Evolutionary conservation across 2,113 vertebrate species (phyloP).

Genomic region (Thunnus thynnus): DNA sequence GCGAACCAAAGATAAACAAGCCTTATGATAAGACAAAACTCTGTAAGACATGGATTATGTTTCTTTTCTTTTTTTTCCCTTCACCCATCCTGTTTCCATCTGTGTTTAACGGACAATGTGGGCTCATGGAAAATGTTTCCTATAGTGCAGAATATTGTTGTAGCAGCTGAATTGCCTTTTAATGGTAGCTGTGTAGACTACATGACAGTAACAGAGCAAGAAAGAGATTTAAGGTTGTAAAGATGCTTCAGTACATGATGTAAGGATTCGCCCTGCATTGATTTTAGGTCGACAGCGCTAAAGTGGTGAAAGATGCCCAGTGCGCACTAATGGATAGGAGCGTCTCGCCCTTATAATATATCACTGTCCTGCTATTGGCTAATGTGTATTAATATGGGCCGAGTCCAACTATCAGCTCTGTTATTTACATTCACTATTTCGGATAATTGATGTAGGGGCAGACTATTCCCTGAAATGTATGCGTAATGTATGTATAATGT

Average conservation of each 20-base stretch:
- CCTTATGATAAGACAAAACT: slow-evolving; percentile 81
- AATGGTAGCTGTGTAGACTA: slow-evolving; percentile 14
- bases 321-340: slow-evolving; percentile 61
- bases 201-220: slow-evolving; percentile 27
- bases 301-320: slow-evolving; percentile 58
- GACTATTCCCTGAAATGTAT: neutral
- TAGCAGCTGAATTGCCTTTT: neutral
- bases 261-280: slow-evolving; percentile 31
- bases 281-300: slow-evolving; percentile 47
- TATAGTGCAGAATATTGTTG: neutral
- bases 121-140: neutral
- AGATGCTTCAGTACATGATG: neutral
- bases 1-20: slow-evolving; percentile 84
- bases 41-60: slow-evolving; percentile 67
- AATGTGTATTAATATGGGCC: slow-evolving; percentile 38
- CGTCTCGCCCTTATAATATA: slow-evolving; percentile 56
- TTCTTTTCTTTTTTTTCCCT: neutral
- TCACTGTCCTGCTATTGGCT: slow-evolving; percentile 42
- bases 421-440: slow-evolving; percentile 1
- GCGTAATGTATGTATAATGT: neutral
- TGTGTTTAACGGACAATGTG: neutral
- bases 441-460: neutral
- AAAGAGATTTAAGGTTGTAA: neutral
- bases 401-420: slow-evolving; percentile 9
- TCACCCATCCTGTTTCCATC: neutral